phyloP scores from a whole-genome alignment of 2,113 vertebrate genomes.

The Odocoileus virginianus region DNA sequence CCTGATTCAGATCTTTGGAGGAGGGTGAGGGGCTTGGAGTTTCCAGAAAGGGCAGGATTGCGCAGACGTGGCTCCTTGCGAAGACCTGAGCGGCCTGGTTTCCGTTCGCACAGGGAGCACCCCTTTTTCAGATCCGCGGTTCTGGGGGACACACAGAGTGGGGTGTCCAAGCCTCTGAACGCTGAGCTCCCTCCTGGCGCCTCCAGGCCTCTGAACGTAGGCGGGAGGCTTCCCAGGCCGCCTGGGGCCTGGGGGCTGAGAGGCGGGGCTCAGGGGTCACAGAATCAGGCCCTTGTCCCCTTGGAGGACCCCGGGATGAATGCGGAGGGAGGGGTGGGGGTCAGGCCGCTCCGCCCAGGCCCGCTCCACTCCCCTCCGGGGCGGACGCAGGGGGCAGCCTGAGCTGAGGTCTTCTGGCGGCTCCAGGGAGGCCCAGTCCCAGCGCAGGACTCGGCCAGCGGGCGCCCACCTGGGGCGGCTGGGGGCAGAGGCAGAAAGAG shows the following conservation, averaged over 20 bases:
- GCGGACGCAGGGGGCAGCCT: rapidly evolving
- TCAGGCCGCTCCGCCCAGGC: not conserved
- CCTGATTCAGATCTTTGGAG: not conserved
- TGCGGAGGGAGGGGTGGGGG: not conserved
- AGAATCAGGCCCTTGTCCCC: not conserved
- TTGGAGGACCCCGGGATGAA: not conserved
- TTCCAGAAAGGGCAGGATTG: not conserved
- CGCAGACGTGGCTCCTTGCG: not conserved
- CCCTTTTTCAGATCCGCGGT: not conserved
- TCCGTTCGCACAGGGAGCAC: not conserved
- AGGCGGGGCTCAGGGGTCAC: not conserved
- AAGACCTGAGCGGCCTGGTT: not conserved
- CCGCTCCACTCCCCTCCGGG: not conserved
- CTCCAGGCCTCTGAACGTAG: not conserved
- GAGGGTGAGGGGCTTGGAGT: not conserved
- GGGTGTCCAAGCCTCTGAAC: not conserved
- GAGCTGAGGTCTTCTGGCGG: not conserved
- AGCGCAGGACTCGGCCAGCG: not conserved
- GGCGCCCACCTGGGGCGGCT: not conserved
- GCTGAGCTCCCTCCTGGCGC: not conserved
- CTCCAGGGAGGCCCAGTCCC: not conserved
- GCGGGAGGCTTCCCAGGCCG: not conserved
- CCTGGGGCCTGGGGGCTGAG: not conserved
- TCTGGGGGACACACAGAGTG: not conserved
- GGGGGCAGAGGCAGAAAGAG: no score